Conservation (phyloP, 2,888 invertebrate genomes). For the Steinernema hermaphroditum region DNA sequence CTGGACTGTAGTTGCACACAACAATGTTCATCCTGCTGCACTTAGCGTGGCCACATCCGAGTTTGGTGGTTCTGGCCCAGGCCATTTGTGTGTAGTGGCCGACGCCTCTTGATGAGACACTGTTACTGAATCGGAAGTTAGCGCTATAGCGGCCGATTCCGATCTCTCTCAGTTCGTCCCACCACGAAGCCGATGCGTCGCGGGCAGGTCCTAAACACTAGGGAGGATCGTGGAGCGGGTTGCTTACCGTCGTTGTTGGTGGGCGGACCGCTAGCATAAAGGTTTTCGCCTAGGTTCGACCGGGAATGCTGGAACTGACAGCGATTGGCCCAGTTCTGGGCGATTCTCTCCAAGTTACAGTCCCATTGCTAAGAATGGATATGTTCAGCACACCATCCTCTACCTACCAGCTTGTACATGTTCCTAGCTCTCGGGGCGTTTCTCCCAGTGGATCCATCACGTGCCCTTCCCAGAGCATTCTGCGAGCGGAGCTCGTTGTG, state of each 20-base stretch:
- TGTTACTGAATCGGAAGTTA: slow-evolving; percentile 30
- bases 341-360: slow-evolving; percentile 40
- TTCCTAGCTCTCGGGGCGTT: slow-evolving; percentile 29
- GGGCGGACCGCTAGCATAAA: slow-evolving; percentile 36
- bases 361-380: slow-evolving; percentile 36
- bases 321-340: slow-evolving; percentile 42
- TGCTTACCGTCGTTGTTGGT: not conserved
- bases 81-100: slow-evolving; percentile 52
- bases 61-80: slow-evolving; percentile 42
- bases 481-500: slow-evolving; percentile 34
- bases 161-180: slow-evolving; percentile 45
- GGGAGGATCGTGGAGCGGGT: too few species aligned
- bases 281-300: slow-evolving; percentile 42
- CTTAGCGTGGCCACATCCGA: slow-evolving; percentile 42
- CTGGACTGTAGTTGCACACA: slow-evolving; percentile 43
- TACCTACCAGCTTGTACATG: not conserved
- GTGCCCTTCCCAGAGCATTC: slow-evolving; percentile 28
- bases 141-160: slow-evolving; percentile 40
- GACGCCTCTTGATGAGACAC: slow-evolving; percentile 37
- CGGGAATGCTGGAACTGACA: slow-evolving; percentile 43
- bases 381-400: not conserved
- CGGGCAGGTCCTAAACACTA: not conserved
- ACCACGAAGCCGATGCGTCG: slow-evolving; percentile 45
- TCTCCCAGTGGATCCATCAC: not conserved
- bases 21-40: slow-evolving; percentile 42